Evolutionary conservation across 2,888 invertebrate species (phyloP), one percentile per base, ranked within the genome.

Genomic region (Maniola hyperantus): DNA sequence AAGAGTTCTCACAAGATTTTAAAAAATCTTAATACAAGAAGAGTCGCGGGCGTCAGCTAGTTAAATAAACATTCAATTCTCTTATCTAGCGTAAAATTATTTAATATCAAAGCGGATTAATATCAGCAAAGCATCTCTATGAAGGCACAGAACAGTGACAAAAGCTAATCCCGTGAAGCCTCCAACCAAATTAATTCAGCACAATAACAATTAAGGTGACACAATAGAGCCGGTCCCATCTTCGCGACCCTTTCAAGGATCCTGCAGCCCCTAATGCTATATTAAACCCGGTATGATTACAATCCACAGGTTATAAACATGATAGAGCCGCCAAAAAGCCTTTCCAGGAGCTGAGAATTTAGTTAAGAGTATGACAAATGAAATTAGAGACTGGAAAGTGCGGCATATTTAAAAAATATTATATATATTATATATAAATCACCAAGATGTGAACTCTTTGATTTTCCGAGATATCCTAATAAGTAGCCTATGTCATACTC

Each of bases 171-270:
- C 66, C 51, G 36, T 63, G 63, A 53, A 68, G 48, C 44, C 66
- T 46, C 42, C 63, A 58, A 64, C 73, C 66, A 69, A 76, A 78
- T 75, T 77, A 78, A 77, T 75, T 75, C 74, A 68, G 68, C 68
- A 76, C 78, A 75, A 75, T 78, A 79, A 77, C 78, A 77, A 79
- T 80, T 78, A 78, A 76, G 71, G 77, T 75, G 76, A 80, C 77
- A 76, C 66, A 70, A 70, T 64, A 64, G 64, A 26, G 18, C 51
- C 48, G 39, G 65, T 68, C 60, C 65, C 61, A 65, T 68, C 69
- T 64, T 66, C 65, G 64, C 65, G 53, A 65, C 70, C 65, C 70
- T 72, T 62, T 60, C 67, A 64, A 60, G 69, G 65, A 72, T 71
- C 71, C 68, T 66, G 57, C 39, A 60, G 60, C 64, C 69, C 64